Percentiles rank a stretch among this genome's conserved stretches.
Evolutionary conservation across 2,888 invertebrate species (phyloP).

Genomic region (Cantharis rufa): DNA sequence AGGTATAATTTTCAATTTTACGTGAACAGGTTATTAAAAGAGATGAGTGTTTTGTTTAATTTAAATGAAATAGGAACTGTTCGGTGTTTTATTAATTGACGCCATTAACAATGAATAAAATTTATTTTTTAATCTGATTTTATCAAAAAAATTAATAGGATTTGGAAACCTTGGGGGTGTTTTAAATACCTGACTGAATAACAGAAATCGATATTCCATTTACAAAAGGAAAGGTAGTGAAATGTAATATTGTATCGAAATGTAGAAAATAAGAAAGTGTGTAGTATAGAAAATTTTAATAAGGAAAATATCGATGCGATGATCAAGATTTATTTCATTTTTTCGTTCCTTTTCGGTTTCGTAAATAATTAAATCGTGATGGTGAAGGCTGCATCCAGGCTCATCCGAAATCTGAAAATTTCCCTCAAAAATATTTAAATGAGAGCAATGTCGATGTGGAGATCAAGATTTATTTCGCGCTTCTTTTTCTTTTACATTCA

Average conservation of each 20-base stretch:
- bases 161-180: neutral
- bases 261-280: neutral
- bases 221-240: neutral
- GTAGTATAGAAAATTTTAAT: neutral
- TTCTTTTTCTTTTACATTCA: neutral
- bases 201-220: neutral
- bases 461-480: neutral
- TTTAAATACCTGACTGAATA: neutral
- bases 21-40: neutral
- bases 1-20: neutral
- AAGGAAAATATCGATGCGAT: neutral
- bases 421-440: neutral
- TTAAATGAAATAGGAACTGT: neutral
- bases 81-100: neutral
- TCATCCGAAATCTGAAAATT: neutral
- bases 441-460: neutral
- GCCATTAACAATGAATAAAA: neutral
- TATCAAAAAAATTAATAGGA: neutral
- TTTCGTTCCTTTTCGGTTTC: neutral
- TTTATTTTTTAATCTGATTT: neutral
- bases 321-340: neutral
- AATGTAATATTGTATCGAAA: neutral
- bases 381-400: neutral
- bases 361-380: neutral
- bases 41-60: neutral